Base-by-base conservation (phyloP, 2,113 vertebrate genomes). In the Crypturellus undulatus region DNA sequence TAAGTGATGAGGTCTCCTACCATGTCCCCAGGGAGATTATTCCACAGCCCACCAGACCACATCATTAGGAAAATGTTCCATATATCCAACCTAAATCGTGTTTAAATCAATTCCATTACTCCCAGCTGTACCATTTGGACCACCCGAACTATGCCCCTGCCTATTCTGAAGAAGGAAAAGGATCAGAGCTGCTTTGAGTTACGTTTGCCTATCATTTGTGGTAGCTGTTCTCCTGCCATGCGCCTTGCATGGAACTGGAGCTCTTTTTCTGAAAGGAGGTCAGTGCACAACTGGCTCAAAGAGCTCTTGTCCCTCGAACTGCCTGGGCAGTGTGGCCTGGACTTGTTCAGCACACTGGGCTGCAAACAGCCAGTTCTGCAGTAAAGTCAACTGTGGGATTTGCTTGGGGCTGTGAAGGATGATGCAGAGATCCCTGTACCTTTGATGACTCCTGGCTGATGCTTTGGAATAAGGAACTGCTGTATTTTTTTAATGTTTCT, bases 1-100 rank as follows among this genome's bases (percentile, higher is more conserved):
- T 96, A 96, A 97, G 82, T 72, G 92, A 93, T 94, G 94, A 96
- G 95, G 94, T 93, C 94, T 96, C 93, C 83, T 79, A 88, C 90
- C 60, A 86, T 8, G 69, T 93, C 94, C 93, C 77, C 30, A 34
- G 83, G 62, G 94, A 96, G 79, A 94, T 90, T 95, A 96, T 94
- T 36, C 88, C 93, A 96, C 93, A 96, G 90, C 69, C 87, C 79
- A 94, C 79, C 60, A 93, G 84, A 95, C 96, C 96, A 91, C 90
- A 97, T 95, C 47, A 0, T 95, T 93, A 95, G 65, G 83, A 88
- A 97, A 92, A 93, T 2, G 52, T 68, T 94, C 88, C 93, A 88
- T 85, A 86, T 95, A 95, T 93, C 83, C 95, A 96, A 71, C 72
- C 73, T 90, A 96, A 97, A 88, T 79, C 93, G 92, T 79, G 25